These are phyloP conservation scores for Gallinago nigripennis DNA, from an alignment of 2,797 vertebrate species.

Conservation along the genomic window DNA sequence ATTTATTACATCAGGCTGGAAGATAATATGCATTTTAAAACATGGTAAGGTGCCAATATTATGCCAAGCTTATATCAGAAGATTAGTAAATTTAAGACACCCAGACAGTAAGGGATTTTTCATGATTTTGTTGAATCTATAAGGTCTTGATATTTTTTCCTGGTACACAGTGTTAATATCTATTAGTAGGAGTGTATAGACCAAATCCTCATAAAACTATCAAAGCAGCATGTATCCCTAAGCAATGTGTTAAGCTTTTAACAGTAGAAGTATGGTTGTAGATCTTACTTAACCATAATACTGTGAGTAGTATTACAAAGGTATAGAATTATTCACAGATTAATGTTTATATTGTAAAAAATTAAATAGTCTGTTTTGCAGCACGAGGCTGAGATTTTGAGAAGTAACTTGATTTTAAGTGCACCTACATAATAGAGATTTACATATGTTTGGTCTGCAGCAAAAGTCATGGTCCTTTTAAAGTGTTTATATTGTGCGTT, in stretches of 20 bases:
- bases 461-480: not conserved
- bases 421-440: not conserved
- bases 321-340: not conserved
- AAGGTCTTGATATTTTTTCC: not conserved
- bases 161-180: conserved; percentile 1
- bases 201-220: conserved; percentile 18
- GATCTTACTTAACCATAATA: not conserved
- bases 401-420: not conserved
- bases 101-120: not conserved
- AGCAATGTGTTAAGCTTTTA: conserved; percentile 1
- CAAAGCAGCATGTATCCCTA: not conserved
- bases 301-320: not conserved
- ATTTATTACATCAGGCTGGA: conserved; percentile 19
- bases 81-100: not conserved
- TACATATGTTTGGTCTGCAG: not conserved
- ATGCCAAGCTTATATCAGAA: conserved; percentile 19
- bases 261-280: not conserved
- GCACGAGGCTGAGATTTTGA: not conserved
- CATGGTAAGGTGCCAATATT: conserved; percentile 6
- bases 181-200: not conserved
- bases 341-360: conserved; percentile 13
- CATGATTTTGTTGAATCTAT: conserved; percentile 6
- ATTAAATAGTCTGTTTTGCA: not conserved
- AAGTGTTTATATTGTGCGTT: not conserved
- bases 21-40: conserved; percentile 24